Percentiles rank a stretch among this genome's conserved stretches.
These are phyloP conservation scores for Zonitis immaculata DNA, from an alignment of 2,888 invertebrate genomes.

Conservation along the genomic window DNA sequence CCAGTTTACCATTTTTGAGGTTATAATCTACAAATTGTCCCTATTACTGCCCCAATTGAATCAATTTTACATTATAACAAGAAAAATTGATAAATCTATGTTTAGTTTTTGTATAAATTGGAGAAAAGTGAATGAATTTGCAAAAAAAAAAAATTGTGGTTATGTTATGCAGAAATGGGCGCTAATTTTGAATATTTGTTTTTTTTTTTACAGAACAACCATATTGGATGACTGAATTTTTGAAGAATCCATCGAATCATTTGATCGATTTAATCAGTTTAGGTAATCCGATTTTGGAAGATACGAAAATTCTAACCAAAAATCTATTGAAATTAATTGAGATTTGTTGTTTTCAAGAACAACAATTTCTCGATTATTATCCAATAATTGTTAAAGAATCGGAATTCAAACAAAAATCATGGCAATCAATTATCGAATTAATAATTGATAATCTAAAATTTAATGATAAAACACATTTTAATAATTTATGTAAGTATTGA, in stretches of 20 bases:
- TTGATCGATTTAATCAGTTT: conserved; percentile 37
- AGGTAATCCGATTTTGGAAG: conserved; percentile 31
- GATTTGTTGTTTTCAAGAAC: conserved; percentile 40
- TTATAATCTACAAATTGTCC: too few species aligned
- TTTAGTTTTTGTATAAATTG: too few species aligned
- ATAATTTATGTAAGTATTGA: conserved; percentile 50
- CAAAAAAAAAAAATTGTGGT: too few species aligned
- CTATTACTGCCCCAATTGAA: too few species aligned
- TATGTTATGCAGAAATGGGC: not conserved
- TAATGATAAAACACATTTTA: conserved; percentile 53
- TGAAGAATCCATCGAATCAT: conserved; percentile 37
- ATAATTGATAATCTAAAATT: conserved; percentile 51
- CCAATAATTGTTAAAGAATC: not conserved
- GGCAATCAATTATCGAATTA: conserved; percentile 49
- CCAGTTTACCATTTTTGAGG: conserved; percentile 15
- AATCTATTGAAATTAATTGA: conserved; percentile 44
- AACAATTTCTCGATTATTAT: conserved; percentile 35
- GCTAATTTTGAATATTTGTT: not conserved
- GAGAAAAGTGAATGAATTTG: too few species aligned
- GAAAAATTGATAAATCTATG: too few species aligned
- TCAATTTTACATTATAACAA: too few species aligned
- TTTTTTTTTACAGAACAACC: conserved; percentile 25
- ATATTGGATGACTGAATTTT: conserved; percentile 39
- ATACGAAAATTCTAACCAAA: conserved; percentile 37
- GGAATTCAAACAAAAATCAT: conserved; percentile 26